Evolutionary conservation across 2,888 invertebrate species (phyloP).

Genomic region (Electrophaes corylata): DNA sequence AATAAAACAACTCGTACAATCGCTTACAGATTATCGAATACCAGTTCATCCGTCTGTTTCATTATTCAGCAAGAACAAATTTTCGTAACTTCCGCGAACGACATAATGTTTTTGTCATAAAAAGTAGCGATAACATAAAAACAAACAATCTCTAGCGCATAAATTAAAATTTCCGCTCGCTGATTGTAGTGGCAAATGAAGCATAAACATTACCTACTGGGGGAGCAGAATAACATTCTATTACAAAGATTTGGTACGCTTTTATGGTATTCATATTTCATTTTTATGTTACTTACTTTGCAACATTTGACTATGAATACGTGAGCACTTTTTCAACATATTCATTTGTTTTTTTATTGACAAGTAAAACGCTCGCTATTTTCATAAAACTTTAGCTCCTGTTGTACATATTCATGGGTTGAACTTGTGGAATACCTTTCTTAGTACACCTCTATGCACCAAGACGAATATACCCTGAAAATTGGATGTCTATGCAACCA

Average conservation of each 20-base stretch:
- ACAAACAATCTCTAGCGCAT: constrained; percentile 78
- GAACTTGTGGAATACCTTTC: too few relatives aligned
- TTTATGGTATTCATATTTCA: constrained; percentile 38
- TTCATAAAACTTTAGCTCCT: too few relatives aligned
- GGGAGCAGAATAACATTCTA: constrained; percentile 61
- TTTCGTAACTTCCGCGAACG: constrained; percentile 71
- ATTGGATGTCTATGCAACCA: too few relatives aligned
- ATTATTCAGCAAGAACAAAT: constrained; percentile 51
- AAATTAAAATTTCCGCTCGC: constrained; percentile 82
- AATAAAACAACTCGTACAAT: constrained; percentile 34
- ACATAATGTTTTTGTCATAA: constrained; percentile 64
- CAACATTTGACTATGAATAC: constrained; percentile 22
- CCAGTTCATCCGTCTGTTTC: constrained; percentile 50
- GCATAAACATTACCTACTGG: constrained; percentile 68
- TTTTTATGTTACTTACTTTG: constrained; percentile 32
- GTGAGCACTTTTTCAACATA: constrained; percentile 16
- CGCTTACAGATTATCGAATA: constrained; percentile 38
- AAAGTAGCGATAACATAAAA: constrained; percentile 73
- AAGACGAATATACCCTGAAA: too few relatives aligned
- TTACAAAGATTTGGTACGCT: constrained; percentile 41
- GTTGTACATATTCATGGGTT: too few relatives aligned
- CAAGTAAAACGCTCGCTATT: too few relatives aligned
- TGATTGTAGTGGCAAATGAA: constrained; percentile 72
- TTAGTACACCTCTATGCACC: too few relatives aligned
- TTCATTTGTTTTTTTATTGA: constrained; percentile 15